Conservation (phyloP, 2,113 vertebrate species). For the Eudorcas thomsonii region DNA sequence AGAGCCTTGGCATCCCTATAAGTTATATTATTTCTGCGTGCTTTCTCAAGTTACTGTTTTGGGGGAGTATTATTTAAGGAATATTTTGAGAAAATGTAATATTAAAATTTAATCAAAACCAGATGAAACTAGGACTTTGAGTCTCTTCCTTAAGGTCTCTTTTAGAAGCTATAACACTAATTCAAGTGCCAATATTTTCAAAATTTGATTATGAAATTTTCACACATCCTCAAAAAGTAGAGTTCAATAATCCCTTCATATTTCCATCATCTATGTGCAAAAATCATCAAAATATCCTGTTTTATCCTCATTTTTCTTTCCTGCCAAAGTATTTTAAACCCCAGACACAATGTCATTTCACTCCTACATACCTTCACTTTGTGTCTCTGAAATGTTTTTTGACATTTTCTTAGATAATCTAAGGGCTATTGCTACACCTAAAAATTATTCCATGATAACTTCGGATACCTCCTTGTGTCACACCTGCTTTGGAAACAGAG, state of each 20-base stretch:
- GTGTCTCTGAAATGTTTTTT: not conserved
- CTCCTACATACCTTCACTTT: not conserved
- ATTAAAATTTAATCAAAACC: conserved; percentile 1
- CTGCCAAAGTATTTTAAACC: not conserved
- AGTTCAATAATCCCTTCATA: not conserved
- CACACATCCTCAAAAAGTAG: not conserved
- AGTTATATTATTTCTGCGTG: not conserved
- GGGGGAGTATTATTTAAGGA: not conserved
- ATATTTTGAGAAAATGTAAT: not conserved
- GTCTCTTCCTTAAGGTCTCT: not conserved
- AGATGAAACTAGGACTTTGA: not conserved
- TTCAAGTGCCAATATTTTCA: not conserved
- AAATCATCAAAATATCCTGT: not conserved
- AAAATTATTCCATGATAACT: not conserved
- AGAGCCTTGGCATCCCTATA: not conserved
- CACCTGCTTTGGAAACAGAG: not conserved
- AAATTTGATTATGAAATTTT: not conserved
- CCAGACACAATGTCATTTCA: not conserved
- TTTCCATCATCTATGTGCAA: not conserved
- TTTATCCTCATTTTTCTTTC: not conserved
- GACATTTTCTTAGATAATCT: not conserved
- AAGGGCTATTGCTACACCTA: not conserved
- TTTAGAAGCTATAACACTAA: not conserved
- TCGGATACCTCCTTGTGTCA: not conserved
- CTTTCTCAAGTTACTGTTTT: not conserved